Evolutionary conservation across 2,797 vertebrate species (phyloP).

Genomic region (Cuculus canorus): DNA sequence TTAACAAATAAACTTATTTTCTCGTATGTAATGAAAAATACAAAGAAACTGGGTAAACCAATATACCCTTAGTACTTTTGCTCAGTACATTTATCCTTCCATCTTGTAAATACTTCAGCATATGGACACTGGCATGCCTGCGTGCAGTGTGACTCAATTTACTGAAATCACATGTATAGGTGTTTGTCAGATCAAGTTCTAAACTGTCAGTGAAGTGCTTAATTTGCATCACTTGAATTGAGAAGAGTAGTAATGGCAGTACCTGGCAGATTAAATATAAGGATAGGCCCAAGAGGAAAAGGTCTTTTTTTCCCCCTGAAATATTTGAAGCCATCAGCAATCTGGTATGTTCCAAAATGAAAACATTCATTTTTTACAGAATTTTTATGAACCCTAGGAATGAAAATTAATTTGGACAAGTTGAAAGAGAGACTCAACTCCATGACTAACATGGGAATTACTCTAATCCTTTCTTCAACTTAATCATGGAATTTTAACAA

Average conservation of each 20-base stretch:
- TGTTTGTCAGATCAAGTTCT: background rate
- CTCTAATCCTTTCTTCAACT: slow-evolving; percentile 60
- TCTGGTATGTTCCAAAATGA: slow-evolving; percentile 30
- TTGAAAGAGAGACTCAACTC: slow-evolving; percentile 66
- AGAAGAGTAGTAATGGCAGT: background rate
- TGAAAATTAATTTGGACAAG: slow-evolving; percentile 69
- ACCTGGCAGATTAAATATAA: slow-evolving; percentile 27
- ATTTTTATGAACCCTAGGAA: slow-evolving; percentile 47
- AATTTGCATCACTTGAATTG: background rate
- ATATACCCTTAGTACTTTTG: background rate
- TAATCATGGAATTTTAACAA: slow-evolving; percentile 62
- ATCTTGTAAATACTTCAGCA: background rate
- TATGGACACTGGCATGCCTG: background rate
- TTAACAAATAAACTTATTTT: background rate
- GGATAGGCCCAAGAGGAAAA: background rate
- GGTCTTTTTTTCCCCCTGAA: background rate
- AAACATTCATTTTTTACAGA: slow-evolving; percentile 36
- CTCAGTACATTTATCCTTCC: background rate
- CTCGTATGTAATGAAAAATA: background rate
- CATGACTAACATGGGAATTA: slow-evolving; percentile 67
- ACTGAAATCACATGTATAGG: background rate
- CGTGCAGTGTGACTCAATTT: background rate
- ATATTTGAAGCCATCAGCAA: slow-evolving; percentile 31
- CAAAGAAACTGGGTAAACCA: background rate
- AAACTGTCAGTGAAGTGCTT: background rate